These are phyloP conservation scores for Microvelia longipes DNA, from an alignment of 1,140 invertebrate species.

Conservation along the genomic window DNA sequence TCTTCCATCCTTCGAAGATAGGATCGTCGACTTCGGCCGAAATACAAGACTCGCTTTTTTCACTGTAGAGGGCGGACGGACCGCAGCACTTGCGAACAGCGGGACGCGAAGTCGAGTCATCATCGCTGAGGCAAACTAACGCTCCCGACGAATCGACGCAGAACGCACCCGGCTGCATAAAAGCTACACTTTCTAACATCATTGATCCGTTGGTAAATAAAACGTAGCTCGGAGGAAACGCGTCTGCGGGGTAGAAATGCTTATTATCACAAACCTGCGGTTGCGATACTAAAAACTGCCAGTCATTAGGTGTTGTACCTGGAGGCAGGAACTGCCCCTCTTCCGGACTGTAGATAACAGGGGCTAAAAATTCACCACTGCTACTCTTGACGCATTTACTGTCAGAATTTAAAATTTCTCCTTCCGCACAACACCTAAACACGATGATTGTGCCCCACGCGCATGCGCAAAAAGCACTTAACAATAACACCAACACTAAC, in stretches of 20 bases:
- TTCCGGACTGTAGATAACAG: slow-evolving; percentile 36
- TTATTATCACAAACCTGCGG: slow-evolving; percentile 29
- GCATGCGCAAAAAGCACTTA: too few species aligned
- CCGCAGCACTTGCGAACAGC: slow-evolving; percentile 42
- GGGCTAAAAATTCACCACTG: slow-evolving; percentile 27
- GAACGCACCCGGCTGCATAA: slow-evolving; percentile 31
- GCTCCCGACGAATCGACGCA: slow-evolving; percentile 42
- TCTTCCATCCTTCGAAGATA: slow-evolving; percentile 10
- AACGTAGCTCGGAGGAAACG: slow-evolving; percentile 24
- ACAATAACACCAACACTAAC: too few species aligned
- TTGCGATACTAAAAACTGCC: slow-evolving; percentile 29
- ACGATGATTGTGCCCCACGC: background rate
- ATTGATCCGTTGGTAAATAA: slow-evolving; percentile 40
- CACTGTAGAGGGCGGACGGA: slow-evolving; percentile 37
- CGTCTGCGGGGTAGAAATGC: background rate
- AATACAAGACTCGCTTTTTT: slow-evolving; percentile 33
- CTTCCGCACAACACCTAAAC: background rate
- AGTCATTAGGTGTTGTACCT: slow-evolving; percentile 31
- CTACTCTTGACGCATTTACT: background rate
- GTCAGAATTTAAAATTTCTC: background rate
- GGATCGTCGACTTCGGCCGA: slow-evolving; percentile 25
- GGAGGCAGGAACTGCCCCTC: slow-evolving; percentile 24
- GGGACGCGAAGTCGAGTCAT: slow-evolving; percentile 18
- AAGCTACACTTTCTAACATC: slow-evolving; percentile 18
- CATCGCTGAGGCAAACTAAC: slow-evolving; percentile 36